phyloP scores from a whole-genome alignment of 1,140 invertebrate species.

The Pomacea maculata region DNA sequence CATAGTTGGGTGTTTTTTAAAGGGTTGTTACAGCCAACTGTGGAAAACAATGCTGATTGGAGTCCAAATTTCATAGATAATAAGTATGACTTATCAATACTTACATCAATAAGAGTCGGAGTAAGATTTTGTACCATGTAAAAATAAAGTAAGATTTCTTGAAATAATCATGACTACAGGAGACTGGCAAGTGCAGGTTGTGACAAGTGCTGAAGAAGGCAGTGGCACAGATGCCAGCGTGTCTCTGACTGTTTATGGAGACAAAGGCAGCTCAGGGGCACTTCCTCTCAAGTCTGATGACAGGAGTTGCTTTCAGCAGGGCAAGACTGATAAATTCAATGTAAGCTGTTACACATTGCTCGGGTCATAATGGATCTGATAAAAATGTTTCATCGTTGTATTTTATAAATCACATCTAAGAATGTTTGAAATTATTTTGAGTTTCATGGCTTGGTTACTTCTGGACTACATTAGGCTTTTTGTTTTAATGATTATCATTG shows the following conservation, averaged over 20 bases:
- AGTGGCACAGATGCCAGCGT: slow-evolving; percentile 59
- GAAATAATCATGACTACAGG: slow-evolving; percentile 31
- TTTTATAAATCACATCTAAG: no score
- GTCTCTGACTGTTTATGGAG: slow-evolving; percentile 57
- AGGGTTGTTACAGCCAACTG: no score
- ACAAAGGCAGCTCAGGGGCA: slow-evolving; percentile 52
- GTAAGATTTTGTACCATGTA: neutral
- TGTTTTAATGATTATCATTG: neutral
- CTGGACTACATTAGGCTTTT: neutral
- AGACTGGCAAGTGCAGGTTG: slow-evolving; percentile 48
- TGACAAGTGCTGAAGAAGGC: slow-evolving; percentile 33
- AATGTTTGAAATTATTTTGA: no score
- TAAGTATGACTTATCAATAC: neutral
- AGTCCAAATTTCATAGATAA: neutral
- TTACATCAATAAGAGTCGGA: neutral
- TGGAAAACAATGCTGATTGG: no score
- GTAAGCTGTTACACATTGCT: slow-evolving; percentile 35
- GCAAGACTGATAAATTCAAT: slow-evolving; percentile 54
- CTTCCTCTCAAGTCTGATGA: slow-evolving; percentile 39
- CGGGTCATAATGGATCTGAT: no score
- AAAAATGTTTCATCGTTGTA: no score
- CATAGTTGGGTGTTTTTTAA: no score
- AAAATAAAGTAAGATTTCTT: neutral
- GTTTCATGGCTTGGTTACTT: no score
- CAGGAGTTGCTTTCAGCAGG: slow-evolving; percentile 46